Percentiles rank a stretch among this genome's conserved stretches.
Conservation (phyloP, 2,797 vertebrate species). For the Zonotrichia albicollis region DNA sequence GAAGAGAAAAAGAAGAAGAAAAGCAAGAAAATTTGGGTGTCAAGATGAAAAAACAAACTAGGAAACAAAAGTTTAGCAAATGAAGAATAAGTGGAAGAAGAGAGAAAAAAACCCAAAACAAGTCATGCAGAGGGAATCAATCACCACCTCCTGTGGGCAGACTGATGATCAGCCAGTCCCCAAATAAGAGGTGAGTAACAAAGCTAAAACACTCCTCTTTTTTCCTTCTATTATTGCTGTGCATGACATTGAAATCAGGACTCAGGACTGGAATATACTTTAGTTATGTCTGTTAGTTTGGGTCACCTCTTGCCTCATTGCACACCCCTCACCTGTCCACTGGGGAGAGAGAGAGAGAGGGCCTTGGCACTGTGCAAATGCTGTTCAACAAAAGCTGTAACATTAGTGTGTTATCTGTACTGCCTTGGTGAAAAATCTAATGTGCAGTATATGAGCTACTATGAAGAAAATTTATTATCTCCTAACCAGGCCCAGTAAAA, state of each 20-base stretch:
- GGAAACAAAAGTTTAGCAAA: background rate
- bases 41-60: background rate
- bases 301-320: background rate
- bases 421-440: background rate
- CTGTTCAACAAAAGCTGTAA: background rate
- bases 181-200: background rate
- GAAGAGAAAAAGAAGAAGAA: background rate
- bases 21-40: background rate
- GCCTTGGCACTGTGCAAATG: background rate
- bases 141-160: background rate
- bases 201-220: background rate
- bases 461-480: background rate
- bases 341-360: background rate
- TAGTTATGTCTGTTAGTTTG: background rate
- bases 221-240: background rate
- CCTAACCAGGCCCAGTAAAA: background rate
- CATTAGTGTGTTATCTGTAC: background rate
- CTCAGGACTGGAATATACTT: background rate
- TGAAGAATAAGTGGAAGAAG: background rate
- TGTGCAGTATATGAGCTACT: background rate
- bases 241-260: background rate
- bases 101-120: background rate
- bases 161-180: background rate
- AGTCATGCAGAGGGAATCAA: background rate
- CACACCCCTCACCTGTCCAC: accelerated